Evolutionary conservation across 2,797 vertebrate genomes (phyloP), one percentile per base, ranked within the genome.

Genomic region (Graptemys geographica): DNA sequence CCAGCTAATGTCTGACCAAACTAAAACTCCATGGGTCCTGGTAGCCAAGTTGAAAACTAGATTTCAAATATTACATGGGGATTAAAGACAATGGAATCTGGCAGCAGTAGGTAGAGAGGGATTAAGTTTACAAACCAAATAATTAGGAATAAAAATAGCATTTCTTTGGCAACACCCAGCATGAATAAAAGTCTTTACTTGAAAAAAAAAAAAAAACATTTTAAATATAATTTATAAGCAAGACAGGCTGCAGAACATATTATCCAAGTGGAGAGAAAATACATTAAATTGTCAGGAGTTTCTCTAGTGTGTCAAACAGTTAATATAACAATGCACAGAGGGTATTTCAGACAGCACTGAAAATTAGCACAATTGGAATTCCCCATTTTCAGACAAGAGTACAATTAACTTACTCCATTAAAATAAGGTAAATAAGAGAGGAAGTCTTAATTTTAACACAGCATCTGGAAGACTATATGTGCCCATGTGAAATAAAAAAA

Each of bases 21-120:
- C 56, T 91, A 90, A 95, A 90, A 86, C 11, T 86, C 27, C 47
- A 87, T 83, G 62, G 5, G 86, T 74, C 95, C 28, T 89, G 53
- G 81, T 90, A 94, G 76, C 28, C 76, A 94, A 81, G 13, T 56
- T 74, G 84, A 96, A 96, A 84, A 76, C 1, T 89, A n/a, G 16
- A 44, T 92, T 97, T 96, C 78, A 87, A 84, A 91, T 33, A 72
- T 7, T 8, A 19, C 9, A 56, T 55, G 11, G 55, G 19, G 23
- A 55, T 52, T 79, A 86, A 87, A 80, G 44, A 33, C 12, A 82
- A 57, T 41, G 21, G 92, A 6, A 44, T 21, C 28, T 88, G 33
- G 5, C 52, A 6, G 27, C 15, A 84, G 0, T 4, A 76, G 4
- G 27, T 6, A 78, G 78, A 79, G 79, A 80, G 80, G 4, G n/a